These are phyloP conservation scores for Garrulus glandarius DNA, from an alignment of 2,797 vertebrate species.

Conservation along the genomic window DNA sequence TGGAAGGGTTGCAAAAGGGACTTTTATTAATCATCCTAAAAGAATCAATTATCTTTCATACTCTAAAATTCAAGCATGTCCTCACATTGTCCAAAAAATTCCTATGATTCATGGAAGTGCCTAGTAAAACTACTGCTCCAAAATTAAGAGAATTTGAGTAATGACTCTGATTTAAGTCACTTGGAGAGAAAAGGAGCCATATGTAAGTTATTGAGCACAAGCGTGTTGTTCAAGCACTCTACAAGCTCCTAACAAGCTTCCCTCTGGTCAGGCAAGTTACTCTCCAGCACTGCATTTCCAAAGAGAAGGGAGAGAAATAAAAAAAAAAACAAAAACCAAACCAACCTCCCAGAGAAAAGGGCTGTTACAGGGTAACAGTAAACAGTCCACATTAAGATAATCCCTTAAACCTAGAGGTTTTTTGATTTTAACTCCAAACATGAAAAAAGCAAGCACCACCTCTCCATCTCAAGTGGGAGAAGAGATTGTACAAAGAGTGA, in stretches of 20 bases:
- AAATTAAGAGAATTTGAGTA: background rate
- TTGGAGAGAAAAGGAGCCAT: background rate
- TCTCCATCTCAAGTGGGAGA: background rate
- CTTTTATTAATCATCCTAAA: background rate
- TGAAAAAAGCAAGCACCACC: background rate
- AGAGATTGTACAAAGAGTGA: background rate
- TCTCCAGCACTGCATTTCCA: background rate
- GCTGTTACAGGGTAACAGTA: background rate
- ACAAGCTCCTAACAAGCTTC: background rate
- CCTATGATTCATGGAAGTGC: background rate
- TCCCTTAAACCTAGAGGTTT: background rate
- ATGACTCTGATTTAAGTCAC: background rate
- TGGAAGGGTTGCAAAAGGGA: background rate
- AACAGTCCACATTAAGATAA: background rate
- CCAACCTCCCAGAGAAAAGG: background rate
- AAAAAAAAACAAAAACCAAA: background rate
- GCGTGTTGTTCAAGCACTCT: background rate
- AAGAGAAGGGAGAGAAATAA: background rate
- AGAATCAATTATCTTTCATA: background rate
- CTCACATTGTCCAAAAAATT: background rate
- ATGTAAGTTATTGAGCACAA: background rate
- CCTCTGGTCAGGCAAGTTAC: background rate
- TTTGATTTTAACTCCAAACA: background rate
- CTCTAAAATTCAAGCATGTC: background rate
- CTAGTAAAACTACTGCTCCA: background rate